Evolutionary conservation across 2,797 vertebrate genomes (phyloP).

Genomic region (Phoebastria nigripes): DNA sequence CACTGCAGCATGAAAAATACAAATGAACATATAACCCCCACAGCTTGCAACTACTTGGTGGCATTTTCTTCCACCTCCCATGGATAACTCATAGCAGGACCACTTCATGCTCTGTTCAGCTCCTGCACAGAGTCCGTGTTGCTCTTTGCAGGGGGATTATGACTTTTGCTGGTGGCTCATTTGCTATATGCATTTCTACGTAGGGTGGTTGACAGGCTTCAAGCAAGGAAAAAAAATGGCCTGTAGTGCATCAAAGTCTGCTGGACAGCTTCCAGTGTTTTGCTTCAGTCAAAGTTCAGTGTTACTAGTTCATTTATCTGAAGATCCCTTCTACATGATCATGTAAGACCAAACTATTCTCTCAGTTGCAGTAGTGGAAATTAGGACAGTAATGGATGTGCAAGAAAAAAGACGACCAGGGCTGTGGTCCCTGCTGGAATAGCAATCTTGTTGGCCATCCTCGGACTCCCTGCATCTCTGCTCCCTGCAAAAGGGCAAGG

Average conservation of each 20-base stretch:
- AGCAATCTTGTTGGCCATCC: neutral
- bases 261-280: neutral
- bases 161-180: neutral
- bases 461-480: neutral
- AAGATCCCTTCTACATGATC: neutral
- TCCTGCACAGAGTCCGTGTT: neutral
- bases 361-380: neutral
- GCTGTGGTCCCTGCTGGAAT: neutral
- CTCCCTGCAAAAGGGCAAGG: neutral
- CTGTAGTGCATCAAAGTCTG: neutral
- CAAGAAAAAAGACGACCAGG: neutral
- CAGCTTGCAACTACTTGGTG: neutral
- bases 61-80: neutral
- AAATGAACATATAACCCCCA: neutral
- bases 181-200: rapidly evolving
- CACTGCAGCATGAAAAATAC: neutral
- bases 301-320: neutral
- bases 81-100: neutral
- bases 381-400: neutral
- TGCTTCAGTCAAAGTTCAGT: neutral
- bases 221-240: neutral
- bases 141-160: neutral
- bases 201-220: neutral
- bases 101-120: neutral
- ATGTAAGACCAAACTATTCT: neutral